Evolutionary conservation across 1,140 invertebrate genomes (phyloP).

Genomic region (Bombus sibiricus): DNA sequence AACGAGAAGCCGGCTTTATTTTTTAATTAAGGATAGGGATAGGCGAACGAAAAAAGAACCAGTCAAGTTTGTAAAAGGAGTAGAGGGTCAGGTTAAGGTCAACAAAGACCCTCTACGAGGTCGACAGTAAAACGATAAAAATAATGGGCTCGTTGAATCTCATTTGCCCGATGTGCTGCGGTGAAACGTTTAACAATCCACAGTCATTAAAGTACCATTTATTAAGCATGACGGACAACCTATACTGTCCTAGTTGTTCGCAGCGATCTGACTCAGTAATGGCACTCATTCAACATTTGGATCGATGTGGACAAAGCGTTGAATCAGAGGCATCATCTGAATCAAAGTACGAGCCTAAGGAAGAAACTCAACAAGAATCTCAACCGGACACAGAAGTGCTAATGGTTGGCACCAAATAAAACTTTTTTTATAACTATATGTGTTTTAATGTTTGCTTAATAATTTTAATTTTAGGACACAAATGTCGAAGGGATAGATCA

Average conservation of each 20-base stretch:
- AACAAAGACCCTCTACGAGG: slow-evolving; percentile 2
- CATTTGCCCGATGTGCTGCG: slow-evolving; percentile 86
- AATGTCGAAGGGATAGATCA: slow-evolving; percentile 68
- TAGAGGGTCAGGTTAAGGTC: slow-evolving; percentile 32
- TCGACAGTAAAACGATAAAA: neutral
- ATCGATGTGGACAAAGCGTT: slow-evolving; percentile 72
- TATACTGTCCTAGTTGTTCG: slow-evolving; percentile 85
- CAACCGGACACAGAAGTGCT: slow-evolving; percentile 44
- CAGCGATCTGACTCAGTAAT: slow-evolving; percentile 82
- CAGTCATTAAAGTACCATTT: slow-evolving; percentile 85
- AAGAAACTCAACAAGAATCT: slow-evolving; percentile 23
- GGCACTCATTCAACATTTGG: slow-evolving; percentile 84
- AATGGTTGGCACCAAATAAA: slow-evolving; percentile 37
- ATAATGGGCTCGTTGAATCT: slow-evolving; percentile 83
- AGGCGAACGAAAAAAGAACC: neutral
- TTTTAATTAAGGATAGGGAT: neutral
- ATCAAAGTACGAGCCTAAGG: neutral
- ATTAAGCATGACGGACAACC: slow-evolving; percentile 83
- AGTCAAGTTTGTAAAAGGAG: slow-evolving; percentile 16
- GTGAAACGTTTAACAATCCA: slow-evolving; percentile 84
- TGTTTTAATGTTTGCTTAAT: neutral
- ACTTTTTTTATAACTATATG: too few relatives aligned
- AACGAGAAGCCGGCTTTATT: slow-evolving; percentile 31
- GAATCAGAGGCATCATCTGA: slow-evolving; percentile 14
- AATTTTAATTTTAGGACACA: slow-evolving; percentile 59